A percentile compares a stretch with the other conserved stretches of the same genome.
Conservation (phyloP, 2,888 invertebrate species). For the Piscicola geometra region DNA sequence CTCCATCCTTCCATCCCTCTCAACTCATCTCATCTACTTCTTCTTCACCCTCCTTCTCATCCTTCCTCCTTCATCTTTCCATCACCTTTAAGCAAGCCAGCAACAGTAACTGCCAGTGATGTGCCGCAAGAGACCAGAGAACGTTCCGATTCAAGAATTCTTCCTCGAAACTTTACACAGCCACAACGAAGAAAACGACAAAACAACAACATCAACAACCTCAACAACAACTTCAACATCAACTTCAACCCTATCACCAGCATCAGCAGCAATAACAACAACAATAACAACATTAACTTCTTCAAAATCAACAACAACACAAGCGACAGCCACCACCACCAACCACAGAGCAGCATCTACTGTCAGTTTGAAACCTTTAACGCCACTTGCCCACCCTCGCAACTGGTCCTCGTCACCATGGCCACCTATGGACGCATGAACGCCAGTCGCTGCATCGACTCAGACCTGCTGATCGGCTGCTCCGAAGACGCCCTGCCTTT, state of each 20-base stretch:
- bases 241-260: neutral
- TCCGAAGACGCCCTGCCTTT: slow-evolving; percentile 33
- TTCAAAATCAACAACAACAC: neutral
- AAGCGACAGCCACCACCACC: neutral
- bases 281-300: neutral
- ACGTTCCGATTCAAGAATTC: no score
- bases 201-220: neutral
- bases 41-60: no score
- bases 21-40: no score
- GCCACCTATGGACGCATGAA: slow-evolving; percentile 15
- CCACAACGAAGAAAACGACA: neutral
- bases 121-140: no score
- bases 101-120: no score
- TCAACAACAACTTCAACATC: neutral
- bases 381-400: slow-evolving; percentile 29
- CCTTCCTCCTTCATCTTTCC: no score
- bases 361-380: slow-evolving; percentile 36
- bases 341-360: slow-evolving; percentile 1
- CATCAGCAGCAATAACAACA: slow-evolving; percentile 13
- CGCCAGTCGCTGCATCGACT: slow-evolving; percentile 6
- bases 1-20: neutral
- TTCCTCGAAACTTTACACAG: no score
- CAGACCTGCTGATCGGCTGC: slow-evolving; percentile 32
- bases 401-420: slow-evolving; percentile 21
- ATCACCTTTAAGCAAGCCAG: no score